Evolutionary conservation across 1,140 invertebrate species (phyloP).

Genomic region (Ostrea edulis): DNA sequence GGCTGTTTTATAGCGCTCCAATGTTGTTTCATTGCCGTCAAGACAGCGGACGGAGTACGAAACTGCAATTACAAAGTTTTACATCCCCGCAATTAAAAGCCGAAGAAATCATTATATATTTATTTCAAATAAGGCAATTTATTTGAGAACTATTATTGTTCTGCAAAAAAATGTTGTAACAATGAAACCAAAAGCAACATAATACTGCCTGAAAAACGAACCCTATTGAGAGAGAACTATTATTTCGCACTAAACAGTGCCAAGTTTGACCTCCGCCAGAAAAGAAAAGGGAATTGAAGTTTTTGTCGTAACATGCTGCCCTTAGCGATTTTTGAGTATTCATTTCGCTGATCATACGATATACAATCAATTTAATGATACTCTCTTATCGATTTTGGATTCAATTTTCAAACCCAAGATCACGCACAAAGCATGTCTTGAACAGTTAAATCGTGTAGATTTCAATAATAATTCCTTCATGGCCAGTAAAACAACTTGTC

Average conservation of each 20-base stretch:
- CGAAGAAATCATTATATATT: neutral
- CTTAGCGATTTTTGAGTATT: neutral
- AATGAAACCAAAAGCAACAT: constrained; percentile 5
- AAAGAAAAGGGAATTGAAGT: neutral
- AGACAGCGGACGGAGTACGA: neutral
- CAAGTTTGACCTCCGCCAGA: neutral
- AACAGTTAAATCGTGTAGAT: neutral
- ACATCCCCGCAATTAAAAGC: neutral
- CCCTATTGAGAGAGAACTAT: neutral
- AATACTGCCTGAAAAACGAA: neutral
- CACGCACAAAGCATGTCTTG: neutral
- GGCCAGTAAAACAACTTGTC: too few species aligned
- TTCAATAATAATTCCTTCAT: neutral
- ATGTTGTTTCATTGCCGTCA: constrained; percentile 4
- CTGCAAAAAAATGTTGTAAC: constrained; percentile 15
- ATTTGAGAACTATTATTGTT: neutral
- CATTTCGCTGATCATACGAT: neutral
- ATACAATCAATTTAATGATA: neutral
- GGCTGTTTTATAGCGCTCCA: neutral
- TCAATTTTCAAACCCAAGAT: neutral
- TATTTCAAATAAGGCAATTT: constrained; percentile 10
- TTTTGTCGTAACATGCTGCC: neutral
- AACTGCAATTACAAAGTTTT: neutral
- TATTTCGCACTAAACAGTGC: constrained; percentile 10
- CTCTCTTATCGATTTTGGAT: neutral